Evolutionary conservation across 2,888 invertebrate species (phyloP).

Genomic region (Thymelicus lineola): DNA sequence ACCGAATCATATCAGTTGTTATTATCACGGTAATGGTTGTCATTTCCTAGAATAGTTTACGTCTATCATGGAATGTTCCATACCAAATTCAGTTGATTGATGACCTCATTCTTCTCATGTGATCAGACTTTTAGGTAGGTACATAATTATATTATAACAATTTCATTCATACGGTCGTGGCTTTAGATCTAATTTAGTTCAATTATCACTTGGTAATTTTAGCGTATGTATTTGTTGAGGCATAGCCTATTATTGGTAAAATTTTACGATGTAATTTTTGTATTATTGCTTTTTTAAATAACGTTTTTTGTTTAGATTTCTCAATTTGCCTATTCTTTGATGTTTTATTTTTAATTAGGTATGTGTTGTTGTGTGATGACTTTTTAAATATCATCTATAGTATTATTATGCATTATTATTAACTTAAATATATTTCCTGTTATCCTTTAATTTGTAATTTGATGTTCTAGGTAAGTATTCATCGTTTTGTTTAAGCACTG

Average conservation of each 20-base stretch:
- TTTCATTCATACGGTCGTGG: slow-evolving; percentile 53
- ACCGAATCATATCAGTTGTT: not conserved
- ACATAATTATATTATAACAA: slow-evolving; percentile 44
- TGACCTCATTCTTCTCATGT: slow-evolving; percentile 39
- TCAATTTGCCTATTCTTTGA: not conserved
- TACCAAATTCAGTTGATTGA: slow-evolving; percentile 15
- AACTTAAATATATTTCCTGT: too few relatives aligned
- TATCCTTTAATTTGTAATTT: too few relatives aligned
- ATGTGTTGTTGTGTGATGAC: not conserved
- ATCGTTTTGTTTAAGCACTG: too few relatives aligned
- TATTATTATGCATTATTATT: too few relatives aligned
- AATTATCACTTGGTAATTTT: slow-evolving; percentile 54
- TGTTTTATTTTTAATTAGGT: not conserved
- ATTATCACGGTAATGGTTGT: not conserved
- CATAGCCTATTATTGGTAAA: not conserved
- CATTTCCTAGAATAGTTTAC: slow-evolving; percentile 8
- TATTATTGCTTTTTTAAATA: not conserved
- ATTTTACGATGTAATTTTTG: not conserved
- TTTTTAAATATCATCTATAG: too few relatives aligned
- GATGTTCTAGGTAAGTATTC: too few relatives aligned
- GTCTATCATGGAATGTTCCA: not conserved
- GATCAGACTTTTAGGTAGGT: slow-evolving; percentile 52
- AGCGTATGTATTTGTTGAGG: slow-evolving; percentile 19
- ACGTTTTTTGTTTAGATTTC: not conserved
- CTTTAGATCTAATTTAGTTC: slow-evolving; percentile 59